Evolutionary conservation across 2,113 vertebrate species (phyloP), one percentile per base, ranked within the genome.

Genomic region (Kryptolebias marmoratus): DNA sequence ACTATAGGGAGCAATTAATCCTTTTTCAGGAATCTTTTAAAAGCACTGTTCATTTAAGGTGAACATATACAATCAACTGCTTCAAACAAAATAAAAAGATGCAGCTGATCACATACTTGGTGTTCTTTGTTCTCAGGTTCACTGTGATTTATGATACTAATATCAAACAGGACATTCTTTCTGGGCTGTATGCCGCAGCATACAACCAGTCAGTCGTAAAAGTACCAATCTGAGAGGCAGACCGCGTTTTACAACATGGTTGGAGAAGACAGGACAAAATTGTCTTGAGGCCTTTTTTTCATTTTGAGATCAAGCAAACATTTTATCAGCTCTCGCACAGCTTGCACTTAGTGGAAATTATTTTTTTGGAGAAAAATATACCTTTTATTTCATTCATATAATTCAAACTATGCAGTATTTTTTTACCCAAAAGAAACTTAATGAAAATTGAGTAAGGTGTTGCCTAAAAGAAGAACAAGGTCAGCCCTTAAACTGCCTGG

Each of bases 141-240:
- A 76, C 80, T 52, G 49, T 87, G 86, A 93, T 92, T 92, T 92
- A 92, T 91, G 85, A 74, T 70, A 75, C 77, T 88, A 92, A 93
- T 91, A 93, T 90, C 81, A 75, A 66, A 75, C 83, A 77, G 83
- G 85, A 78, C 85, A 67, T 89, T 89, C 81, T 89, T 73, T 76
- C 82, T 82, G 3, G 82, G 86, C 80, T 71, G 22, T 42, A 71
- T 42, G 49, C 74, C 12, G 63, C 72, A 63, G 81, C 81, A 54
- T 53, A 68, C 80, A 85, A 78, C 84, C 81, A 77, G 68, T 49
- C 71, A 31, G 71, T 89, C 87, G 78, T 93, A 91, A 90, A 93
- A 91, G 81, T 83, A 82, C 82, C 88, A 87, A 90, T 89, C 80
- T 57, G 63, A 78, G 79, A 77, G 73, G 70, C 62, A 12, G 18